A percentile compares a stretch with the other conserved stretches of the same genome.
Evolutionary conservation across 1,140 invertebrate species (phyloP).

Genomic region (Rhopalosiphum maidis): DNA sequence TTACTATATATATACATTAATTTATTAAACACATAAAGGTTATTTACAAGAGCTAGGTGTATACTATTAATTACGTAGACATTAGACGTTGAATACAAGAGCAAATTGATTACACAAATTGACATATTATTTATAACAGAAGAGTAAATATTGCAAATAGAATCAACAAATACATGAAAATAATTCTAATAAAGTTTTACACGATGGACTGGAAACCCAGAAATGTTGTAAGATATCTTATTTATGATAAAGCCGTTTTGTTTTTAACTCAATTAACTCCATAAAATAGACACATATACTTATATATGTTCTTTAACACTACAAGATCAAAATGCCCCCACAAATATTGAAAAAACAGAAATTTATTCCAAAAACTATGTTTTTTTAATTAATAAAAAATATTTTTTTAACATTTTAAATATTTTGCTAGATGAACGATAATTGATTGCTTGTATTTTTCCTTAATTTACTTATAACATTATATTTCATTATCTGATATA

Average conservation of each 20-base stretch:
- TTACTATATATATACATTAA: background rate
- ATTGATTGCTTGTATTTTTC: no score
- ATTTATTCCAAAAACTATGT: background rate
- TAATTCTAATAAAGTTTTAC: background rate
- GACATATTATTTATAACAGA: conserved; percentile 5
- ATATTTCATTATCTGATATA: no score
- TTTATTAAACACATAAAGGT: background rate
- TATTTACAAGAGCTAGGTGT: background rate
- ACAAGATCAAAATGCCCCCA: background rate
- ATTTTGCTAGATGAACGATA: no score
- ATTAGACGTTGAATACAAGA: background rate
- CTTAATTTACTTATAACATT: no score
- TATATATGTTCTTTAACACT: background rate
- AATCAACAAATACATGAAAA: background rate
- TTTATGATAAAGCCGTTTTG: background rate
- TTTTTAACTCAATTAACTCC: background rate
- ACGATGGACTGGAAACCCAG: background rate
- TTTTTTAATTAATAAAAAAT: background rate
- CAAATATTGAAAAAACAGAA: background rate
- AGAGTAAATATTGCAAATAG: background rate
- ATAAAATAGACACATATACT: background rate
- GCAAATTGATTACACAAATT: background rate
- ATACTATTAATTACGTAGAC: background rate
- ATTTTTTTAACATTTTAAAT: background rate
- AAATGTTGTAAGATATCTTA: background rate